These are phyloP conservation scores for Papilio helenus DNA, from an alignment of 1,140 invertebrate genomes.

Conservation along the genomic window DNA sequence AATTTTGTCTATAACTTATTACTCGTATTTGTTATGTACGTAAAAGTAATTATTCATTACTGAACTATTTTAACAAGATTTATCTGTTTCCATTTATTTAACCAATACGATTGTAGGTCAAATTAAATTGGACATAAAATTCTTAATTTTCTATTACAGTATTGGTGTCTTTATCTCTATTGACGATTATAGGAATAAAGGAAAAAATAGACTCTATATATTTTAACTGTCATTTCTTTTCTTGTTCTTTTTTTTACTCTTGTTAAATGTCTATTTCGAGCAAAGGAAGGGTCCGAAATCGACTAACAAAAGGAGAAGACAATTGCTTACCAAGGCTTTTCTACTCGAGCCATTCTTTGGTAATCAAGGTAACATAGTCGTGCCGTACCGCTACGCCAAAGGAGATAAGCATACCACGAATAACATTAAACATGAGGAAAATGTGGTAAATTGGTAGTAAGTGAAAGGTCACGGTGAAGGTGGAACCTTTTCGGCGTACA, in stretches of 20 bases:
- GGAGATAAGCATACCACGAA: slow-evolving; percentile 8
- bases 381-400: neutral
- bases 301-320: neutral
- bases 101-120: neutral
- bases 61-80: neutral
- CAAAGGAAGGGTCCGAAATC: neutral
- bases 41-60: slow-evolving; percentile 1
- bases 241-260: no score
- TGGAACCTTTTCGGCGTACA: slow-evolving; percentile 19
- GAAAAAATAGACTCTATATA: no score
- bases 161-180: no score
- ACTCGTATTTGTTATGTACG: slow-evolving; percentile 10
- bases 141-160: neutral
- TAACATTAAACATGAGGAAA: slow-evolving; percentile 29
- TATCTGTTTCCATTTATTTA: neutral
- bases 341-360: neutral
- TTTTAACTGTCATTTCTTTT: no score
- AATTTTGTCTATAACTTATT: neutral
- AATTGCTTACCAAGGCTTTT: slow-evolving; percentile 12
- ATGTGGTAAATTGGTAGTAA: neutral
- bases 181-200: no score
- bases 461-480: slow-evolving; percentile 21
- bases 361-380: slow-evolving; percentile 20
- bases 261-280: neutral
- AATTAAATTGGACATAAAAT: neutral